Base-by-base conservation (phyloP, 2,888 invertebrate genomes). In the Tenthredo amoena region DNA sequence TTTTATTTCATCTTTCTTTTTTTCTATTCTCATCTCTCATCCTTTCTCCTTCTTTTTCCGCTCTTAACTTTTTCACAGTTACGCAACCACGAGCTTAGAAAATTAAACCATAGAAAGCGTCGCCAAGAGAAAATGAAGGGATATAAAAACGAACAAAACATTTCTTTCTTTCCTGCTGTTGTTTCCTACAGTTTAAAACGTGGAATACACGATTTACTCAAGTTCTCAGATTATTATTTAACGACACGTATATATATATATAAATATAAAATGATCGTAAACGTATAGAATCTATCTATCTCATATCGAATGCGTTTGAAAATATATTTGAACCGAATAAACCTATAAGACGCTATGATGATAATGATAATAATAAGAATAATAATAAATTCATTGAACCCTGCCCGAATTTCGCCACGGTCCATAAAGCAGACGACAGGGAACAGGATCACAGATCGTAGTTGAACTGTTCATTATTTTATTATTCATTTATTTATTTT, bases 221-320 rank as follows among this genome's bases (percentile, higher is more conserved):
- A 62, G 81, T 81, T 81, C 81, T 62, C 81, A 81, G 81, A 26
- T 81, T 50, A 81, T 81, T 81, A 81, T 62, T 10, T 37, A 50
- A 76, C 10, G 9, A 76, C 43, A 26, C 26, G 26, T 7, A 37
- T 10, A 21, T 34, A 34, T 21, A 31, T 18, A 50, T 31, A 74
- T n/a, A 74, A 12, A 34, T 26, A 18, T 34, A 71, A 34, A 37
- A n/a, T 71, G 18, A 37, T 9, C 37, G 34, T 34, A 71, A 5
- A 37, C 0, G 6, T 37, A 71, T 34, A 34, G 15, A 68, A 68
- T 37, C 9, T 37, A 71, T 15, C 9, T 71, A 47, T 15, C 26
- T 34, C n/a, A 15, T 37, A n/a, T 2, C 5, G 7, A 37, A 31
- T 71, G n/a, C 1, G n/a, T 72, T 72, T 37, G 9, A 72, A 2